phyloP scores from a whole-genome alignment of 1,140 invertebrate species.

The Cotesia glomerata region DNA sequence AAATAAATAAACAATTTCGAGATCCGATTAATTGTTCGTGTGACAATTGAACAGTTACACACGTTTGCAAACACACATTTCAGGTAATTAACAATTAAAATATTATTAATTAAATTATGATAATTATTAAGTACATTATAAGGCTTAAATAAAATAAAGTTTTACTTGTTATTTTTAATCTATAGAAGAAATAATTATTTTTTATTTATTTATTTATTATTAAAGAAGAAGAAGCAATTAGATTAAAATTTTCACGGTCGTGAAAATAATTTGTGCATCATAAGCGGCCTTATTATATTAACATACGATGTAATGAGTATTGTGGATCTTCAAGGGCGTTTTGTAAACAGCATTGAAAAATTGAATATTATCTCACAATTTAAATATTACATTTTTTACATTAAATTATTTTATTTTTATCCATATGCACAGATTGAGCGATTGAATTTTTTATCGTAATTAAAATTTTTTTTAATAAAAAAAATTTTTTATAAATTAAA shows the following conservation, averaged over 20 bases:
- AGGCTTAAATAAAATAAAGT: too few species aligned
- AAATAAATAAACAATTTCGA: slow-evolving; percentile 19
- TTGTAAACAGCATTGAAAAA: neutral
- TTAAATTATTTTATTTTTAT: neutral
- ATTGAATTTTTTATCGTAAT: too few species aligned
- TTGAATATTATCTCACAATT: neutral
- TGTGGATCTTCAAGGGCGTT: neutral
- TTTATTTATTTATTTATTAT: too few species aligned
- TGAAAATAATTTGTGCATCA: neutral
- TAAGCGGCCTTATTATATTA: too few species aligned
- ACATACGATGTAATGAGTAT: neutral
- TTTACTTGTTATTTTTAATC: too few species aligned
- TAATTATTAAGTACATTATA: too few species aligned
- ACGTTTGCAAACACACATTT: neutral
- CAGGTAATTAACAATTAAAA: neutral
- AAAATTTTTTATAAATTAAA: too few species aligned
- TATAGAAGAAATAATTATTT: too few species aligned
- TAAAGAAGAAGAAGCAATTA: too few species aligned
- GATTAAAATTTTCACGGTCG: neutral
- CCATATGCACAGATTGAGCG: neutral
- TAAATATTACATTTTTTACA: too few species aligned
- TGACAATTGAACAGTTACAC: neutral
- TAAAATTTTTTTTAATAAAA: too few species aligned
- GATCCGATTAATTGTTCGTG: neutral
- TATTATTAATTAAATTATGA: neutral